phyloP scores from a whole-genome alignment of 2,797 vertebrate genomes.

The Odontamblyopus lacepedii region DNA sequence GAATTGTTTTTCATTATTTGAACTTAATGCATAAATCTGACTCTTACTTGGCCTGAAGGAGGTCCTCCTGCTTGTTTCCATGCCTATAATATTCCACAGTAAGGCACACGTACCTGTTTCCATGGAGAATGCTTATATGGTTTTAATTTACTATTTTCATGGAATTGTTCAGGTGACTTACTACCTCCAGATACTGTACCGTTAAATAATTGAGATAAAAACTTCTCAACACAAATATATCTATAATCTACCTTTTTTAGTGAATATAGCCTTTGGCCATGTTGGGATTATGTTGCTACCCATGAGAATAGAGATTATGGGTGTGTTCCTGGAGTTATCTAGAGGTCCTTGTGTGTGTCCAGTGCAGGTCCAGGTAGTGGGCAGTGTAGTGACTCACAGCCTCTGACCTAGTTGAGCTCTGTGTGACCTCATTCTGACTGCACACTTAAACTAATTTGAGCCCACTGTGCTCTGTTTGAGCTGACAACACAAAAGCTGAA shows the following conservation, averaged over 20 bases:
- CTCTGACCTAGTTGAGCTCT: constrained; percentile 65
- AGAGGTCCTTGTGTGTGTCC: not conserved
- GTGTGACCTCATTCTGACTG: constrained; percentile 64
- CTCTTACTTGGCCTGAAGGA: no score
- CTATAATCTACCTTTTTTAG: not conserved
- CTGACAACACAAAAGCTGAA: not conserved
- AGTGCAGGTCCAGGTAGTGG: constrained; percentile 39
- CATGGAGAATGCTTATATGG: no score
- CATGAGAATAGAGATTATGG: constrained; percentile 1
- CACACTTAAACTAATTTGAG: constrained; percentile 41
- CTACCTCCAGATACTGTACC: no score
- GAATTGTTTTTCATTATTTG: no score
- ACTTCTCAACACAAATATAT: not conserved
- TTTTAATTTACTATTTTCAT: no score
- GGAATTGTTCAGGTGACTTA: no score
- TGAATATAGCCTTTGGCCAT: not conserved
- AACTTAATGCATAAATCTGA: no score
- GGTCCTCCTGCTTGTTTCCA: no score
- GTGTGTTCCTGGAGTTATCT: not conserved
- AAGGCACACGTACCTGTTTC: no score
- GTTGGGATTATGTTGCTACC: not conserved
- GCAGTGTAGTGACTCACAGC: constrained; percentile 53
- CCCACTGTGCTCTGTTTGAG: constrained; percentile 31
- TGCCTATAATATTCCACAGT: no score
- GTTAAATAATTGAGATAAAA: no score